phyloP scores from a whole-genome alignment of 2,888 invertebrate genomes.

The Pristionchus mayeri region DNA sequence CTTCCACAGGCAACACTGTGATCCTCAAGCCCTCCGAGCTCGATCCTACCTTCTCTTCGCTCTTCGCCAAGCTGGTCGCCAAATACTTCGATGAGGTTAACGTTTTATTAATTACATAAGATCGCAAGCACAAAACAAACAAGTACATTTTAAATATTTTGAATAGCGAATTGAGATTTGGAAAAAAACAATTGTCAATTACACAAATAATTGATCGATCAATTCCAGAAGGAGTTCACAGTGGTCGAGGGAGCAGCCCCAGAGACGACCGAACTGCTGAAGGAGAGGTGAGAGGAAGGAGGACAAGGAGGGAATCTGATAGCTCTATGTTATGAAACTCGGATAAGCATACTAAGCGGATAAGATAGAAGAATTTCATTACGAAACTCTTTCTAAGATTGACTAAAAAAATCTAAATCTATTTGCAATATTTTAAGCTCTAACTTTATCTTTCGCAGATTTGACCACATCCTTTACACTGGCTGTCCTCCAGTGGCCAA shows the following conservation, averaged over 20 bases:
- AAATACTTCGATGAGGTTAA: constrained; percentile 83
- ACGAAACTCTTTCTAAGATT: too few species aligned
- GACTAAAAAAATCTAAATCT: too few species aligned
- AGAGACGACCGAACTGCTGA: constrained; percentile 89
- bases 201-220: too few species aligned
- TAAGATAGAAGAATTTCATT: too few species aligned
- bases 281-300: constrained; percentile 83
- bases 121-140: not conserved
- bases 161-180: too few species aligned
- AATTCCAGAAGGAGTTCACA: constrained; percentile 88
- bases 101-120: too few species aligned
- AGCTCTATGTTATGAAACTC: too few species aligned
- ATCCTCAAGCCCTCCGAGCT: constrained; percentile 93
- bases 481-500: constrained; percentile 86
- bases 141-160: constrained; percentile 45
- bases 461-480: constrained; percentile 97
- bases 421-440: too few species aligned
- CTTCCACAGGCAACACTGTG: constrained; percentile 86
- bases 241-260: constrained; percentile 87
- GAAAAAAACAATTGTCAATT: too few species aligned
- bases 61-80: constrained; percentile 86
- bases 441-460: too few species aligned
- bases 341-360: too few species aligned
- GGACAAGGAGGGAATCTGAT: too few species aligned
- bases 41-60: constrained; percentile 83